Evolutionary conservation across 2,797 vertebrate species (phyloP).

Genomic region (Remorina albescens): DNA sequence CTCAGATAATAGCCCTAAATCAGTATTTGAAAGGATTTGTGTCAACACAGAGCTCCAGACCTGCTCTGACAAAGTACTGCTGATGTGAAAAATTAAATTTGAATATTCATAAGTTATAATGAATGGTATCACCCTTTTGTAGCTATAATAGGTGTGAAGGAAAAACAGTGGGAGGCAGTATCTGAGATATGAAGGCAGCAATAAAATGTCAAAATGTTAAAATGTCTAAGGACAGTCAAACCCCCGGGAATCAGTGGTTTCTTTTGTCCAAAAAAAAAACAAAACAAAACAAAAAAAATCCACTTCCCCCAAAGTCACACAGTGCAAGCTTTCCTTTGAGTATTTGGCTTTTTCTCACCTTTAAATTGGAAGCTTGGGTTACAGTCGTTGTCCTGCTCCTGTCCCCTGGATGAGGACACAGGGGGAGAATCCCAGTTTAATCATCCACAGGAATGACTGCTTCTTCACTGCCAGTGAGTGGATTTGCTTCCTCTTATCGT

Average conservation of each 20-base stretch:
- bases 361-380: not conserved
- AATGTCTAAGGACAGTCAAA: no score
- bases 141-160: not conserved
- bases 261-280: not conserved
- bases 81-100: constrained; percentile 1
- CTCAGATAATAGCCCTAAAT: not conserved
- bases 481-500: not conserved
- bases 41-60: not conserved
- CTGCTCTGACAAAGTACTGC: not conserved
- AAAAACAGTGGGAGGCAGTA: not conserved
- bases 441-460: constrained; percentile 30
- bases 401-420: constrained; percentile 28
- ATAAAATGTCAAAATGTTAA: not conserved
- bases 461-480: constrained; percentile 1
- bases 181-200: not conserved
- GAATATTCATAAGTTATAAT: constrained; percentile 3
- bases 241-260: not conserved
- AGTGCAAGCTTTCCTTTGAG: not conserved
- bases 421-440: constrained; percentile 25
- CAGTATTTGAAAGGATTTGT: not conserved
- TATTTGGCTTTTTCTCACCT: constrained; percentile 47
- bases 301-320: not conserved
- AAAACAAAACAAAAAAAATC: no score
- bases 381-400: constrained; percentile 22
- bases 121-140: not conserved